Base-by-base conservation (phyloP, 2,888 invertebrate species). In the Caenorhabditis sp. region DNA sequence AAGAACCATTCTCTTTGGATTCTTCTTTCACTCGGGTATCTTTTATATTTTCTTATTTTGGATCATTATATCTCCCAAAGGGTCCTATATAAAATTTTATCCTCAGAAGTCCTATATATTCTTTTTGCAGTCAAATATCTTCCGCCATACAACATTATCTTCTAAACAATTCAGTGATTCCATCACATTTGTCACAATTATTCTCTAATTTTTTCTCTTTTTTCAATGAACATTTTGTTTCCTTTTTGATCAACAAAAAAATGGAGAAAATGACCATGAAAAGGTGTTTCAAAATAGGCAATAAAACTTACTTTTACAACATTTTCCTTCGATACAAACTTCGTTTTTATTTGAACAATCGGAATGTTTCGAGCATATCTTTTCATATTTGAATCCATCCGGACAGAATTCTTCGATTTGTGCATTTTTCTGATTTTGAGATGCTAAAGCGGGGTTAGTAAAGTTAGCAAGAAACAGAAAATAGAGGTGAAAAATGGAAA, bases 401-500 rank as follows among this genome's bases (percentile, higher is more conserved):
- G 77, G 77, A 63, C 80, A 80, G 23, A 70, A 66, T 4, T 80
- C 80, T n/a, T 67, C 64, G n/a, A n/a, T n/a, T n/a, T n/a, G n/a
- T n/a, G n/a, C n/a, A n/a, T n/a, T n/a, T 20, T 63, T 64, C 7
- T 69, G 10, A 31, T 10, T 31, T 59, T 10, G 66, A 68, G 59
- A 62, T 27, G 43, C 25, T 58, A 50, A 66, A 27, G 4, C 53
- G n/a, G 63, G 31, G 27, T 31, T 31, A 31, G 31, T 31, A 31
- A 4, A 20, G 25, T 54, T 17, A 54, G 21, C 12, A 63, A 36
- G 58, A 58, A 57, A 57, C 12, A 43, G 25, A 27, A 58, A 20
- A n/a, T 23, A 43, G 58, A 38, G 5, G 5, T 8, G 20, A 56
- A 56, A 56, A 8, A 10, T 20, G 43, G 43, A 43, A 7, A 43